Base-by-base conservation (phyloP, 2,797 vertebrate species). In the Nothura maculosa region DNA sequence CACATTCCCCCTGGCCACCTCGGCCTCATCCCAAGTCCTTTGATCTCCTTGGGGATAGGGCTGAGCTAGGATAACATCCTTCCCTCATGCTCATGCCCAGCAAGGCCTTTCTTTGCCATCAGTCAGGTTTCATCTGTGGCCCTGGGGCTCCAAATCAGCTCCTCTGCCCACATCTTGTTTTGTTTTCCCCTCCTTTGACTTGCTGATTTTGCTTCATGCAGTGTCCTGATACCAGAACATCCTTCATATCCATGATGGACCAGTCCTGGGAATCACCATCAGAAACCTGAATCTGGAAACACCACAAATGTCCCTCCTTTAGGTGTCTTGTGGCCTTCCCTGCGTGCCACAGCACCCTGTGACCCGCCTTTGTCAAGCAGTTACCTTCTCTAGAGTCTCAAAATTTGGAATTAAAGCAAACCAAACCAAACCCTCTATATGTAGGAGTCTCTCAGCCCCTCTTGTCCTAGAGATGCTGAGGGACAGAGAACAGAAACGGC, bases 181-280 rank as follows among this genome's bases (percentile, higher is more conserved):
- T 30, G 21, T 30, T 57, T 25, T 2, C 13, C 7, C 6, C 8
- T 4, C 1, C 38, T 2, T 6, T 30, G 12, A 73, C 11, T 30
- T 16, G 28, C 10, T 28, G 52, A 6, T n/a, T 54, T 4, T 19
- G 19, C 55, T 36, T 1, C 1, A 12, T 2, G 13, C 0, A 1
- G 82, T n/a, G 47, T 14, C 21, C 8, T 2, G 1, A 4, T 1
- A 4, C 25, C 45, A 24, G 34, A 43, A 27, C 6, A 14, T 67
- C 63, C 62, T 57, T 81, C 2, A 2, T 25, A 47, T 13, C 38
- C 61, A 11, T 0, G 1, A 7, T 55, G 30, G 18, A n/a, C 30
- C 30, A 55, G 18, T 20, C 54, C 68, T 58, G 48, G 27, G 4
- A 67, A 55, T 1, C 30, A 12, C 18, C 18, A n/a, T 28, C 18